Base-by-base conservation (phyloP, 1,140 invertebrate species). In the Odontomachus brunneus region DNA sequence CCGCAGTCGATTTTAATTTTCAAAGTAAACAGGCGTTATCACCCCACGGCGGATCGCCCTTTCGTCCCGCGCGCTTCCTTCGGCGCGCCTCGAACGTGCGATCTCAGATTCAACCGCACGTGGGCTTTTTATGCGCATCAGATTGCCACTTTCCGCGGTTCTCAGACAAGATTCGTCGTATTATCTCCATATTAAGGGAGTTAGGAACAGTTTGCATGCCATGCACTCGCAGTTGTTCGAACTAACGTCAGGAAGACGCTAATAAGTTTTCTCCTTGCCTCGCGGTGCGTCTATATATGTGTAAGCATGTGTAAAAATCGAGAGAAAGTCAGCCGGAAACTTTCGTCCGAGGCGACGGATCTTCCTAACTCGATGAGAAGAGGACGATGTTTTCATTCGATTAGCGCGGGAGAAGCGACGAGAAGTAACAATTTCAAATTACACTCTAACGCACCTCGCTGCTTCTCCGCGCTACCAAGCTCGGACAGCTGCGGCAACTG, bases 1-100 rank as follows among this genome's bases (percentile, higher is more conserved):
- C 74, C 44, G 63, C 75, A 80, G 75, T 80, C 75, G 75, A 80
- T 80, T 80, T 80, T 80, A 80, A 80, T 80, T 80, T 80, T 80
- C 75, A 80, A 80, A 80, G 75, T 51, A 80, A 80, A 80, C 75
- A 71, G 65, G 51, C 75, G 65, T 80, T 80, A 80, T 69, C 75
- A 80, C 65, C 51, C 38, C 33, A 69, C 33, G 65, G 75, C 75
- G 63, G 22, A 55, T 78, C 75, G 63, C 67, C 33, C 74, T 67
- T 66, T 67, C 49, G 48, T 48, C 38, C 33, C 51, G 17, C n/a
- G 62, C 59, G 53, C 51, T 80, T 67, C 22, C 29, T 53, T 60
- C 59, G 69, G 14, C n/a, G 15, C 63, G 26, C 5, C 29, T 44
- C 11, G 26, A n/a, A 49, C 2, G n/a, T 57, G 29, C 38, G 38